Evolutionary conservation across 2,797 vertebrate genomes (phyloP).

Genomic region (Cyclopterus lumpus): DNA sequence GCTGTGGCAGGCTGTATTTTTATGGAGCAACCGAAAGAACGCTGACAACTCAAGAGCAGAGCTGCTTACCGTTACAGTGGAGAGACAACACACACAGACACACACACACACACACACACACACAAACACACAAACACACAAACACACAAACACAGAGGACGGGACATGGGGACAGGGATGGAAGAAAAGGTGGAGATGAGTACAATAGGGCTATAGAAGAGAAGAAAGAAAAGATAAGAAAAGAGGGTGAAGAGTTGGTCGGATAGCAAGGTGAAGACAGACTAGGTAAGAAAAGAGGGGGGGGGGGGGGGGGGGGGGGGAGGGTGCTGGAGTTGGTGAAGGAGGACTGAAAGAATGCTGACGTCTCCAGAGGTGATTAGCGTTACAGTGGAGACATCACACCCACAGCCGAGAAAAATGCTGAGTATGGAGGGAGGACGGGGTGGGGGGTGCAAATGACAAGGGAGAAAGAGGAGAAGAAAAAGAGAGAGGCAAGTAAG

Average conservation of each 20-base stretch:
- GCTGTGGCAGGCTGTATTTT: constrained; percentile 81
- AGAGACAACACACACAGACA: constrained; percentile 58
- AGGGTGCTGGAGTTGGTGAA: constrained; percentile 16
- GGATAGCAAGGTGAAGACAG: constrained; percentile 56
- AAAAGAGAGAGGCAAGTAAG: constrained; percentile 61
- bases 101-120: constrained; percentile 37
- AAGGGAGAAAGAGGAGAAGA: constrained; percentile 75
- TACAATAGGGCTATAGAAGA: constrained; percentile 32
- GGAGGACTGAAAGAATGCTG: constrained; percentile 77
- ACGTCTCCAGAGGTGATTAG: constrained; percentile 83
- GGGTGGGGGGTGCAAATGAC: constrained; percentile 71
- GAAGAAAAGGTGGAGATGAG: constrained; percentile 37
- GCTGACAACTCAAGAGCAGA: constrained; percentile 79
- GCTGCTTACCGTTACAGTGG: constrained; percentile 72
- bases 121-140: constrained; percentile 26
- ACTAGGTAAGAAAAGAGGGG: constrained; percentile 36
- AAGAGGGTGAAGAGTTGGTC: constrained; percentile 29
- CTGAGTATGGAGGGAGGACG: constrained; percentile 77
- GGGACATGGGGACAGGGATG: constrained; percentile 35
- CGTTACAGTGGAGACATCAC: constrained; percentile 82
- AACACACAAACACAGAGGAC: constrained; percentile 20
- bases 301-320: background rate
- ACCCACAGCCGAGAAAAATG: constrained; percentile 81
- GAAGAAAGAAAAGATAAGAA: constrained; percentile 36
- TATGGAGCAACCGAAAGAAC: constrained; percentile 76